Evolutionary conservation across 2,113 vertebrate genomes (phyloP).

Genomic region (Chaenocephalus aceratus): DNA sequence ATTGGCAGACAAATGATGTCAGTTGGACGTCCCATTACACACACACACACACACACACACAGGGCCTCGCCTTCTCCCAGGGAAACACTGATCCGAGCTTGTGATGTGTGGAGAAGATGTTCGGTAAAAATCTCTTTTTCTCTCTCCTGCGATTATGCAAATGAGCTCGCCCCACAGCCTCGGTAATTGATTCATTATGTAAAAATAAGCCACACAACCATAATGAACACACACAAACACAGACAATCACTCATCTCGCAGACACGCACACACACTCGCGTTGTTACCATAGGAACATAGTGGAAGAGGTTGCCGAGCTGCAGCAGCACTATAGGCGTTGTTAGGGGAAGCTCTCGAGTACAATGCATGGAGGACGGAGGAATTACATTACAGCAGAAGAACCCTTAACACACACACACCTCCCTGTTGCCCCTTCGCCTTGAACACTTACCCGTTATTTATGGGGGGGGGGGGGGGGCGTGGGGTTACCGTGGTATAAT

Average conservation of each 20-base stretch:
- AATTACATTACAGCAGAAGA: constrained; percentile 36
- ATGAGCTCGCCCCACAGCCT: constrained; percentile 38
- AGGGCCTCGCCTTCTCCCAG: background rate
- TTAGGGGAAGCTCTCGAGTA: constrained; percentile 49
- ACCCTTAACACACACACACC: constrained; percentile 28
- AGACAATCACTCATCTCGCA: constrained; percentile 50
- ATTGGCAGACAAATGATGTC: constrained; percentile 68
- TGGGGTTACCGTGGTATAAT: background rate
- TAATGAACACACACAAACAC: constrained; percentile 52
- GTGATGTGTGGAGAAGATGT: constrained; percentile 24
- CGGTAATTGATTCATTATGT: constrained; percentile 75
- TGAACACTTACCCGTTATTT: constrained; percentile 37
- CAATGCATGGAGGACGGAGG: constrained; percentile 57
- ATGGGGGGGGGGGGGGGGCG: background rate
- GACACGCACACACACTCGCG: constrained; percentile 29
- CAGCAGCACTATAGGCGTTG: constrained; percentile 29
- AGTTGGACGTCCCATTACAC: constrained; percentile 55
- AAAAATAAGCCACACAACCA: constrained; percentile 42
- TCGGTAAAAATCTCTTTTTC: background rate
- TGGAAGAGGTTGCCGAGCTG: constrained; percentile 57
- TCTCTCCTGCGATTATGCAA: constrained; percentile 50
- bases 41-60: constrained; percentile 16
- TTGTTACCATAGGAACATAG: constrained; percentile 77
- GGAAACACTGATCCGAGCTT: constrained; percentile 12
- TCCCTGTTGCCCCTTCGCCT: constrained; percentile 30